phyloP scores from a whole-genome alignment of 1,140 invertebrate genomes.

The Drosophila kepulauana region DNA sequence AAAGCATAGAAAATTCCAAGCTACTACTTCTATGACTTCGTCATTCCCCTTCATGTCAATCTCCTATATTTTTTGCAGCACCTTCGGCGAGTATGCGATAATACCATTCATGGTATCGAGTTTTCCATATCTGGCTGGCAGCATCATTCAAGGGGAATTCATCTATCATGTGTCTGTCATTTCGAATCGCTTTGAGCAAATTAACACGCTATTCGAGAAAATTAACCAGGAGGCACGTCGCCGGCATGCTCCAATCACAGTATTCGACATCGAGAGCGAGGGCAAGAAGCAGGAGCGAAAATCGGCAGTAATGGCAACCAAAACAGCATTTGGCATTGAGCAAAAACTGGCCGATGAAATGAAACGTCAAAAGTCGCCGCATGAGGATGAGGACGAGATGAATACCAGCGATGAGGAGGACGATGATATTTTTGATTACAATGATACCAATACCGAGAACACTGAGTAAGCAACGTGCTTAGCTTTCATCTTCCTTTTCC shows the following conservation, averaged over 20 bases:
- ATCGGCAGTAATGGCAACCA: constrained; percentile 32
- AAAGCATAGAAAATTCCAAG: constrained; percentile 23
- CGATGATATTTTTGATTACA: constrained; percentile 74
- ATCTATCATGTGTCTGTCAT: constrained; percentile 80
- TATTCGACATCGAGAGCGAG: constrained; percentile 78
- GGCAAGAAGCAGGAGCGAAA: constrained; percentile 64
- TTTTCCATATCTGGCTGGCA: constrained; percentile 77
- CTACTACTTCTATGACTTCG: neutral
- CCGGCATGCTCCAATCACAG: constrained; percentile 63
- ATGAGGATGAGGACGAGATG: constrained; percentile 62
- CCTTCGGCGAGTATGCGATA: constrained; percentile 65
- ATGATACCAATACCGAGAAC: constrained; percentile 60
- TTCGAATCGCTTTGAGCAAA: constrained; percentile 72
- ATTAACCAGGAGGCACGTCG: constrained; percentile 80
- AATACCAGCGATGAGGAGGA: constrained; percentile 72
- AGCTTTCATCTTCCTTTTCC: neutral
- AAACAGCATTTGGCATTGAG: constrained; percentile 56
- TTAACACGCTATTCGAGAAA: constrained; percentile 77
- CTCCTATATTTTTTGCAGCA: constrained; percentile 26
- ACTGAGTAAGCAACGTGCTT: constrained; percentile 45
- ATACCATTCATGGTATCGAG: constrained; percentile 74
- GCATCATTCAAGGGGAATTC: constrained; percentile 78
- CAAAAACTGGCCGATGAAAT: constrained; percentile 61
- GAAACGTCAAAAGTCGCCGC: constrained; percentile 50
- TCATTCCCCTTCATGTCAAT: neutral